Percentiles rank a stretch among this genome's conserved stretches.
Conservation (phyloP, 2,888 invertebrate species). For the Pycnomerus fuliginosus region DNA sequence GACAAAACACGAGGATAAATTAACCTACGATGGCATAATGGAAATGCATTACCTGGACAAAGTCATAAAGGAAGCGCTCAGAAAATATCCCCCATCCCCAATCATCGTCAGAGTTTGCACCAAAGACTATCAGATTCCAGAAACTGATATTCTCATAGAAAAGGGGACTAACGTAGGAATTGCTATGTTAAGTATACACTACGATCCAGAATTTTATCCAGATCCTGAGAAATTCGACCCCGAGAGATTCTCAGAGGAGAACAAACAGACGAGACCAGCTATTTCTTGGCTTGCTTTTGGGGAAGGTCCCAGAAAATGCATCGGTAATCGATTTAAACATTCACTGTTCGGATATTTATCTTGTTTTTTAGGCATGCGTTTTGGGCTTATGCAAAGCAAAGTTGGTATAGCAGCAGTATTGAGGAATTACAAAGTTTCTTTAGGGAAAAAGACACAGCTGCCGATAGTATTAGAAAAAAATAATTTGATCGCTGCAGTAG, state of each 20-base stretch:
- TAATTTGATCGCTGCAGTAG: slow-evolving; percentile 27
- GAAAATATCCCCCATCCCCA: slow-evolving; percentile 42
- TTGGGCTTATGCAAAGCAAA: slow-evolving; percentile 42
- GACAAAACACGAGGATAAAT: slow-evolving; percentile 37
- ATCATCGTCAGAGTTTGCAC: slow-evolving; percentile 33
- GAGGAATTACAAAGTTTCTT: slow-evolving; percentile 28
- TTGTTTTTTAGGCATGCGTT: slow-evolving; percentile 37
- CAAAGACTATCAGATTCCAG: slow-evolving; percentile 37
- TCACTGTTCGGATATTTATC: too few species aligned
- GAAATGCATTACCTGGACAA: slow-evolving; percentile 53
- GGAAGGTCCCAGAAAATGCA: slow-evolving; percentile 60
- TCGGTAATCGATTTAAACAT: slow-evolving; percentile 54
- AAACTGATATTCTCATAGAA: slow-evolving; percentile 31
- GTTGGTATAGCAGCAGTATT: slow-evolving; percentile 36
- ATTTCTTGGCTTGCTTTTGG: slow-evolving; percentile 61
- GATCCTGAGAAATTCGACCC: slow-evolving; percentile 64
- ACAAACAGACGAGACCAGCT: slow-evolving; percentile 56
- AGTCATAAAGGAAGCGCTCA: slow-evolving; percentile 48
- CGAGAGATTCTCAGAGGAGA: slow-evolving; percentile 59
- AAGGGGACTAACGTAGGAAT: slow-evolving; percentile 33
- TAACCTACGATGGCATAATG: slow-evolving; percentile 49
- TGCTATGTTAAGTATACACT: slow-evolving; percentile 36
- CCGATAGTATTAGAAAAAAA: slow-evolving; percentile 22
- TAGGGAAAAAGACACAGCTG: slow-evolving; percentile 27
- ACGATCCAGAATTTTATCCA: slow-evolving; percentile 46